phyloP scores from a whole-genome alignment of 1,140 invertebrate species.

The Contarinia nasturtii region DNA sequence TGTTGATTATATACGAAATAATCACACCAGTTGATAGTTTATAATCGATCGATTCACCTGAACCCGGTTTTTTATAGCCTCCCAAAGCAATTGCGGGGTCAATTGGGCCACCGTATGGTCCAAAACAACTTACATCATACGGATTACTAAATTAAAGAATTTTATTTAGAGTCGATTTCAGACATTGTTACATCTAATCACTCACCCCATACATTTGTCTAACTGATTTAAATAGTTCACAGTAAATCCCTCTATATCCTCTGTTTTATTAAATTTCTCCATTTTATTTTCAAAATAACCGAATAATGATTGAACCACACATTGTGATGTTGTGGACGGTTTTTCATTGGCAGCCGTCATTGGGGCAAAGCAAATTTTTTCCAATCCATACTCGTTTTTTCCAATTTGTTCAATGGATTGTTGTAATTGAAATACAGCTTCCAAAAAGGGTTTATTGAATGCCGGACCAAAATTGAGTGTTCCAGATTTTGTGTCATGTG shows the following conservation, averaged over 20 bases:
- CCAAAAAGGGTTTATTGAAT: constrained; percentile 48
- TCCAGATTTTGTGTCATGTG: constrained; percentile 14
- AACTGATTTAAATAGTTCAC: constrained; percentile 28
- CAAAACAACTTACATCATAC: constrained; percentile 48
- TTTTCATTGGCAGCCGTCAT: constrained; percentile 42
- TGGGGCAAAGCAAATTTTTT: constrained; percentile 71
- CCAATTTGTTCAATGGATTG: constrained; percentile 31
- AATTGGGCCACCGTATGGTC: constrained; percentile 67
- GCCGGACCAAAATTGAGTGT: constrained; percentile 36
- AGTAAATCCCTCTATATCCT: constrained; percentile 11
- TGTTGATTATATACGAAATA: constrained; percentile 59
- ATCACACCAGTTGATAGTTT: constrained; percentile 42
- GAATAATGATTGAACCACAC: constrained; percentile 59
- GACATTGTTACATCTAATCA: constrained; percentile 9
- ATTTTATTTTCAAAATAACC: constrained; percentile 59
- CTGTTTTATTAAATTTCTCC: constrained; percentile 24
- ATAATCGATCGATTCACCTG: constrained; percentile 23
- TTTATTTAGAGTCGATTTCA: background rate
- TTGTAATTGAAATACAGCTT: constrained; percentile 42
- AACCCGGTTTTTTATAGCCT: too few species aligned
- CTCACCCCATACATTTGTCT: constrained; percentile 27
- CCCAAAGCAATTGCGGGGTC: constrained; percentile 42
- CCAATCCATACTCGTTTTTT: constrained; percentile 29
- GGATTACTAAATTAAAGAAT: constrained; percentile 17
- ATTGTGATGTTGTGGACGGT: constrained; percentile 37